phyloP scores from a whole-genome alignment of 2,113 vertebrate genomes.

The Rhinolophus ferrumequinum region DNA sequence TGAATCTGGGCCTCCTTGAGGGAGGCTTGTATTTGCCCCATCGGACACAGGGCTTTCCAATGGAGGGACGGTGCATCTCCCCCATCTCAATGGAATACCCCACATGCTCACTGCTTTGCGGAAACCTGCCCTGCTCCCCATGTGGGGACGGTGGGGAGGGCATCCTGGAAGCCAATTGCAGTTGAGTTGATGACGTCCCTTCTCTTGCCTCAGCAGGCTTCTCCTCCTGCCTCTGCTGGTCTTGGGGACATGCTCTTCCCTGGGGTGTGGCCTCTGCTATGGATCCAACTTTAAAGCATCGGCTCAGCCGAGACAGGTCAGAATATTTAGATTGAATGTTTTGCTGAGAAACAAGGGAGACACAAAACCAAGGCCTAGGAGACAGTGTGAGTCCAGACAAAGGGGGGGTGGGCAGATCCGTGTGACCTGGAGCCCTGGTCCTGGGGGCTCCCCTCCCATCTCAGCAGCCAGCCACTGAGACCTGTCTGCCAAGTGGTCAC shows the following conservation, averaged over 20 bases:
- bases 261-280: neutral
- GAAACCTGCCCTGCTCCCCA: neutral
- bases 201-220: neutral
- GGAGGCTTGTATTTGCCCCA: neutral
- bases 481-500: neutral
- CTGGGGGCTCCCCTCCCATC: fast-evolving
- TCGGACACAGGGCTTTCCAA: neutral
- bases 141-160: neutral
- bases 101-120: neutral
- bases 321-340: slow-evolving; percentile 23
- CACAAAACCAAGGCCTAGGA: slow-evolving; percentile 1
- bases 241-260: neutral
- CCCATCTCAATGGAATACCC: neutral
- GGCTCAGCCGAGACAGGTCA: neutral
- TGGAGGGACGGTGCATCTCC: fast-evolving
- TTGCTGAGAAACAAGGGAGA: slow-evolving; percentile 24
- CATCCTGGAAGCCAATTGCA: fast-evolving
- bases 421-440: neutral
- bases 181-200: neutral
- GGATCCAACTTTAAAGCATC: slow-evolving; percentile 7
- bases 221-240: neutral
- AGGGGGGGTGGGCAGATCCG: neutral
- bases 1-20: neutral
- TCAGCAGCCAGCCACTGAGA: neutral
- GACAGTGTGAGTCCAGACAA: neutral